Evolutionary conservation across 2,888 invertebrate species (phyloP).

Genomic region (Drosophila demipolita): DNA sequence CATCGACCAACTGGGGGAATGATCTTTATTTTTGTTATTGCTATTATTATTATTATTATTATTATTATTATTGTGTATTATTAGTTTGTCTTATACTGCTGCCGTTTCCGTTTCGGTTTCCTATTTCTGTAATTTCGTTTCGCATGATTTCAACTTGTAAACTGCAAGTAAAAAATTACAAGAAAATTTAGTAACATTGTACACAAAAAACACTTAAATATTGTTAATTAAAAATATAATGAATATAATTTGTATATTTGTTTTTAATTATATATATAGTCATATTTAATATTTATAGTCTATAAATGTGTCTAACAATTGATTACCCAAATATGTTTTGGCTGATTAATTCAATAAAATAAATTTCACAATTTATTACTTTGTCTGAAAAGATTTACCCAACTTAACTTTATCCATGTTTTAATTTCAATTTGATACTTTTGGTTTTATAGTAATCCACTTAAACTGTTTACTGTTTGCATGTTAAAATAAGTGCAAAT

Average conservation of each 20-base stretch:
- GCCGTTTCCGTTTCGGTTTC: slow-evolving; percentile 16
- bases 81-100: slow-evolving; percentile 32
- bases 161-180: slow-evolving; percentile 48
- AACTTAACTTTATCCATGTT: background rate
- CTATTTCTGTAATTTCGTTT: slow-evolving; percentile 50
- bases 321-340: background rate
- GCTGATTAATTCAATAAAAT: background rate
- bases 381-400: background rate
- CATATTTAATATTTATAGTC: background rate
- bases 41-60: background rate
- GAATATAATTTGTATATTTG: background rate
- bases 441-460: background rate
- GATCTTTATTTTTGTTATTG: slow-evolving; percentile 10
- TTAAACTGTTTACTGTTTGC: background rate
- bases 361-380: background rate
- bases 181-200: slow-evolving; percentile 10
- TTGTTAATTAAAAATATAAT: background rate
- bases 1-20: slow-evolving; percentile 29
- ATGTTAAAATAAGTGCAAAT: background rate
- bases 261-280: background rate
- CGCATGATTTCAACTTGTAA: slow-evolving; percentile 60
- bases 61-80: slow-evolving; percentile 36
- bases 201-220: background rate
- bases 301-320: background rate
- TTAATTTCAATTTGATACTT: background rate